phyloP scores from a whole-genome alignment of 2,888 invertebrate genomes.

The Drosophila maculinotata region DNA sequence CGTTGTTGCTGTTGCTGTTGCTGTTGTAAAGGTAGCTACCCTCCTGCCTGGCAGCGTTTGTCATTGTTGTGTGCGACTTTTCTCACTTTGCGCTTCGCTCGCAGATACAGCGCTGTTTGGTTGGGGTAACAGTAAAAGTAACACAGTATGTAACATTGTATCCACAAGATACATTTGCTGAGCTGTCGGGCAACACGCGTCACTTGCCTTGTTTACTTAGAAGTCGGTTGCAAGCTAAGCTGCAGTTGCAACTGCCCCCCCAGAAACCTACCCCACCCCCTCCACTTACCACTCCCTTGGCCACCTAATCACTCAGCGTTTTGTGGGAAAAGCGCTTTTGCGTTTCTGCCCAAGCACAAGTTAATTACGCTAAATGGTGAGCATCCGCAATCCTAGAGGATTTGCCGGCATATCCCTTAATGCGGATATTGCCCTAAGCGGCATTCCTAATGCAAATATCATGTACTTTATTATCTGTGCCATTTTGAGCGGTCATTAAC shows the following conservation, averaged over 20 bases:
- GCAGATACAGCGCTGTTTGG: no score
- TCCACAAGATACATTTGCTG: constrained; percentile 73
- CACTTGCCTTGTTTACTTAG: constrained; percentile 67
- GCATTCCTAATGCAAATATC: constrained; percentile 58
- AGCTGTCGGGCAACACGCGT: constrained; percentile 60
- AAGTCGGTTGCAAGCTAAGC: constrained; percentile 61
- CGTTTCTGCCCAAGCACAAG: constrained; percentile 42
- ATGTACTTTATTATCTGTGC: constrained; percentile 49
- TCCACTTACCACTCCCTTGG: no score
- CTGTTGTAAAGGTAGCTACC: constrained; percentile 57
- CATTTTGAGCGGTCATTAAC: constrained; percentile 38
- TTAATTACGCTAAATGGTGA: constrained; percentile 64
- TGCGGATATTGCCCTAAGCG: constrained; percentile 45
- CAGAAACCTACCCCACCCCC: not conserved
- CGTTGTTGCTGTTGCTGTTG: constrained; percentile 38
- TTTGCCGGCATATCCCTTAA: constrained; percentile 39
- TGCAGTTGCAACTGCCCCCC: constrained; percentile 45
- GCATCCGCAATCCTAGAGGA: constrained; percentile 10
- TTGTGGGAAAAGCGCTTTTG: constrained; percentile 77
- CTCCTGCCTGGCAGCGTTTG: constrained; percentile 52
- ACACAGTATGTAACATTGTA: constrained; percentile 40
- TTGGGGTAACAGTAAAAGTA: no score
- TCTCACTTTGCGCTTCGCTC: constrained; percentile 63
- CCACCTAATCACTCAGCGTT: constrained; percentile 37
- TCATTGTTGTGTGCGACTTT: constrained; percentile 78